Base-by-base conservation (phyloP, 1,140 invertebrate species). In the Wasmannia auropunctata region DNA sequence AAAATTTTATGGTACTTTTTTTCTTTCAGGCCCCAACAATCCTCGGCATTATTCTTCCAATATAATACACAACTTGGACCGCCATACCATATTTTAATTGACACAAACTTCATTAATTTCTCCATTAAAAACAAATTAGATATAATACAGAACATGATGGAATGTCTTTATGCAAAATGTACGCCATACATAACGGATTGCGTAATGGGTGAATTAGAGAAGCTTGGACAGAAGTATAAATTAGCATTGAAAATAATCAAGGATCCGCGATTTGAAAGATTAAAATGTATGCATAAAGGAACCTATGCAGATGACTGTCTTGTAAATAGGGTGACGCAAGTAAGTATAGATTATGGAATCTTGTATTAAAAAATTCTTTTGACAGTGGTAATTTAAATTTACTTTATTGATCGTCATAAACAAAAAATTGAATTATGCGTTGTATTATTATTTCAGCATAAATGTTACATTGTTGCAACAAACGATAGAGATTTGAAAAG, bases 231-330 rank as follows among this genome's bases (percentile, higher is more conserved):
- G 85, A 99, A 99, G 93, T 99, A 99, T 94, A 97, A 98, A 94
- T 96, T 99, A 69, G 99, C 99, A 6, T 95, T 99, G 87, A 98
- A 98, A 93, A 99, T 99, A 79, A 98, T 99, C 22, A 99, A 99
- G 95, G 99, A 99, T 95, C 97, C 98, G 1, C 95, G 99, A 56
- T 99, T 99, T 95, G 97, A 99, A 95, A 96, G 98, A 81, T 96
- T 99, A 56, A 96, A 97, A 65, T 99, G 99, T 95, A 95, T 98
- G 89, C 99, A 99, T 95, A 99, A 99, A 95, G 99, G 99, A 56
- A 99, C 98, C 2, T 99, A 99, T 96, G 99, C 99, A 88, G 99
- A 99, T 96, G 99, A 99, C 95, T 99, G 99, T 95, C 95, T 99
- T 74, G 98, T 99, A 2, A 98, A 99, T 92, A 96, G 99, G 93